Conservation (phyloP, 2,888 invertebrate species). For the Masnerella sp. region DNA sequence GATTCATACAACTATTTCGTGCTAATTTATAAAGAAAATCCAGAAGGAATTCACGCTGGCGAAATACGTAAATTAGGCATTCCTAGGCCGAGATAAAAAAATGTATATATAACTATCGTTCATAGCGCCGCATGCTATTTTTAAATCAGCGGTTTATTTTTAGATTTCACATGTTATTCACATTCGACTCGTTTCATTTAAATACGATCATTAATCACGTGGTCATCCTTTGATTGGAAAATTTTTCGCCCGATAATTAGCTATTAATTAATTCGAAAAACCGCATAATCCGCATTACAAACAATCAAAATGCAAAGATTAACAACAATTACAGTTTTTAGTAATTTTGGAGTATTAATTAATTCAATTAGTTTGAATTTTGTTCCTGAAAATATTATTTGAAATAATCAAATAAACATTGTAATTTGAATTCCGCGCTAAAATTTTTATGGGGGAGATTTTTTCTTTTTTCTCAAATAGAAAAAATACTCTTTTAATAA, state of each 20-base stretch:
- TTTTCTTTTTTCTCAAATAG: not conserved
- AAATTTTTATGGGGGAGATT: too few relatives aligned
- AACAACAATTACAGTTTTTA: too few relatives aligned
- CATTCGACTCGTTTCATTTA: constrained; percentile 28
- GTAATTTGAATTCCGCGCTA: too few relatives aligned
- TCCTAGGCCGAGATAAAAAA: constrained; percentile 44
- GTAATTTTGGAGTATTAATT: too few relatives aligned
- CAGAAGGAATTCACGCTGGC: constrained; percentile 17
- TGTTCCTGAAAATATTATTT: too few relatives aligned
- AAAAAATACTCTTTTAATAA: not conserved
- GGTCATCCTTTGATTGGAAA: constrained; percentile 16
- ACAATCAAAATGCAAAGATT: not conserved
- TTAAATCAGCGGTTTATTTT: constrained; percentile 40
- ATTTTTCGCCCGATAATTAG: too few relatives aligned
- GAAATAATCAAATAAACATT: too few relatives aligned
- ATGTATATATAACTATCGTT: constrained; percentile 35
- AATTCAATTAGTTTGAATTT: too few relatives aligned
- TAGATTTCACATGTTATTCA: constrained; percentile 37
- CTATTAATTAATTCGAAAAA: not conserved
- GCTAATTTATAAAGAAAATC: constrained; percentile 40
- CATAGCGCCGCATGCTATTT: constrained; percentile 36
- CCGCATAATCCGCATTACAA: constrained; percentile 1
- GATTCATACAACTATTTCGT: constrained; percentile 48
- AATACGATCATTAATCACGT: constrained; percentile 26
- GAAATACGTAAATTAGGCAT: constrained; percentile 43